Base-by-base conservation (phyloP, 2,888 invertebrate species). In the Orthonevra nobilis region DNA sequence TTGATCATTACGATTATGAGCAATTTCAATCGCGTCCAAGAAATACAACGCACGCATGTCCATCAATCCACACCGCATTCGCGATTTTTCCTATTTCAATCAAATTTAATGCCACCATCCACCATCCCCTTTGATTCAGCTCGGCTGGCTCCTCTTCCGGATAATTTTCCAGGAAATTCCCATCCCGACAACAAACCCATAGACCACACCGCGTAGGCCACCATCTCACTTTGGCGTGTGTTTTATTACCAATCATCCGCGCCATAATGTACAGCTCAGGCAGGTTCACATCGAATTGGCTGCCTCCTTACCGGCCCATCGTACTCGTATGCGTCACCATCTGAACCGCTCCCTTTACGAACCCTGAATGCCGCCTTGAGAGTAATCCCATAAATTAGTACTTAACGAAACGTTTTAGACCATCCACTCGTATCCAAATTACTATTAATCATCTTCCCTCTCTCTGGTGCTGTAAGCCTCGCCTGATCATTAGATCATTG, bases 171-270 rank as follows among this genome's bases (percentile, higher is more conserved):
- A 20, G 17, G n/a, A 28, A 20, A 38, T 40, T 20, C 5, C 5
- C 52, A 52, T 19, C 14, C 20, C 20, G 14, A 14, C 40, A 23
- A 14, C 40, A 9, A 7, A 42, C 26, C 19, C 10, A 38, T 38
- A 17, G 54, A 38, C 46, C 61, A 17, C 52, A 44, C 28, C 56
- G 14, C 17, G 17, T 30, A 40, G 10, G 36, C 32, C 10, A 42
- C 38, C 40, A 17, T 14, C 26, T 26, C 61, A 38, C 60, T 70
- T 58, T 50, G 54, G n/a, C 23, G 32, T 17, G 61, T 40, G 38
- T 61, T 46, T 48, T 61, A 61, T 46, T 61, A 28, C 60, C 74
- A 74, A 69, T 69, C 38, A 61, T 15, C 23, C 17, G 15, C 54
- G 60, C 56, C 46, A 60, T 54, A 69, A 61, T 52, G 60, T 60